Base-by-base conservation (phyloP, 2,113 vertebrate species). In the Probosciger aterrimus region DNA sequence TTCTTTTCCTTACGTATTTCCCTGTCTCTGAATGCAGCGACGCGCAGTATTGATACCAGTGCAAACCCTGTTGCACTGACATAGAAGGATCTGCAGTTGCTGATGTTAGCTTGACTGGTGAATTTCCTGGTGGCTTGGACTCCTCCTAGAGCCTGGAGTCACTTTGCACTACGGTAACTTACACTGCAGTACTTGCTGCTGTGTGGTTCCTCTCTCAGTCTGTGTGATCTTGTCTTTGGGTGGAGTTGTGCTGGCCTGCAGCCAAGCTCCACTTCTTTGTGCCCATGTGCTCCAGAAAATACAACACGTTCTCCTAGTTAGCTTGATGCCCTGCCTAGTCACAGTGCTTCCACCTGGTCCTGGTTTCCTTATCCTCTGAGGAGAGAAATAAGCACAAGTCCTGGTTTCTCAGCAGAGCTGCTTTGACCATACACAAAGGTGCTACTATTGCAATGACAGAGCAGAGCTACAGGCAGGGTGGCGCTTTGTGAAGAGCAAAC, bases 1-100 rank as follows among this genome's bases (percentile, higher is more conserved):
- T 90, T 91, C 92, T 90, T 63, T 95, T 96, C 91, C 93, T 91
- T 92, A 92, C 92, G 53, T 89, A 22, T 91, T 90, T 94, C 93
- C 93, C 93, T 92, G 94, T 75, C 74, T 78, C 73, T 86, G 91
- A 75, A 55, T 33, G 44, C 75, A 64, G 62, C 1, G 0, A 46
- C 0, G 0, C 10, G 4, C 43, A 1, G 75, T 41, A 91, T 87
- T 95, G 92, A 69, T 76, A 50, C 43, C 68, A 11, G n/a, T 14
- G 33, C 70, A 82, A 82, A 33, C 43, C 62, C 75, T 47, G 43
- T 71, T 59, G 91, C 69, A 10, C 10, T 88, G 91, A 93, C 13
- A 7, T 50, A 64, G 83, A 78, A 91, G 77, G 80, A 78, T 91
- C 50, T 91, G 91, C 68, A 92, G 92, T 88, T 94, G 80, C 88